phyloP scores from a whole-genome alignment of 2,888 invertebrate genomes.

The Apotomis betuletana region DNA sequence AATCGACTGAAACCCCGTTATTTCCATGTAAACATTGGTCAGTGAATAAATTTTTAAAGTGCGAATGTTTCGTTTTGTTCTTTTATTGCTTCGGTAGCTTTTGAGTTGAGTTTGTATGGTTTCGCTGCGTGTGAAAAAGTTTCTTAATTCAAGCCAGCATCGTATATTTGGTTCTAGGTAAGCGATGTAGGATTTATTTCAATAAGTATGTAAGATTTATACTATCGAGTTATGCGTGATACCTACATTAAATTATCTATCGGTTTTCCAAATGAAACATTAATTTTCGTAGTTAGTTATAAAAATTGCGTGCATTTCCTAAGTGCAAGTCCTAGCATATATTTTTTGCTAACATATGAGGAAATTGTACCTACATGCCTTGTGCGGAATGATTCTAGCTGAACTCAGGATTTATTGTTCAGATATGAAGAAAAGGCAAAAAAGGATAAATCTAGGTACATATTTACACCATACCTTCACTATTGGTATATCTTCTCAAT shows the following conservation, averaged over 20 bases:
- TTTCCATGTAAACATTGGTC: slow-evolving; percentile 58
- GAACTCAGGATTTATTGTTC: too few species aligned
- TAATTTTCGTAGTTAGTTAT: too few species aligned
- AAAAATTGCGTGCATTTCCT: too few species aligned
- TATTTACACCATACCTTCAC: background rate
- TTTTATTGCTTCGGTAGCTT: slow-evolving; percentile 41
- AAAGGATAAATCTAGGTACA: too few species aligned
- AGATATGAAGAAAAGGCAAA: too few species aligned
- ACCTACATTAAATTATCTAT: too few species aligned
- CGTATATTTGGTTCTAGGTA: background rate
- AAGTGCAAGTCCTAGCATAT: too few species aligned
- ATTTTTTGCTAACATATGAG: too few species aligned
- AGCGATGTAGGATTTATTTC: too few species aligned
- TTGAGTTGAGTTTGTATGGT: slow-evolving; percentile 17
- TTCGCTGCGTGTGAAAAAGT: slow-evolving; percentile 1
- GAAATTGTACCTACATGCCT: too few species aligned
- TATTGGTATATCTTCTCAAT: background rate
- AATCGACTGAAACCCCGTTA: slow-evolving; percentile 64
- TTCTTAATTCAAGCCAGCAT: background rate
- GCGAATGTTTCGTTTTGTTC: slow-evolving; percentile 41
- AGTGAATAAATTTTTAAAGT: slow-evolving; percentile 49
- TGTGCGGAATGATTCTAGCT: too few species aligned
- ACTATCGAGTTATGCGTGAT: background rate
- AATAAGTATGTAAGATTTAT: background rate
- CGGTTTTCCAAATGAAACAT: too few species aligned